Percentiles rank a stretch among this genome's conserved stretches.
These are phyloP conservation scores for Polyodon spathula DNA, from an alignment of 2,113 vertebrate genomes.

Conservation along the genomic window DNA sequence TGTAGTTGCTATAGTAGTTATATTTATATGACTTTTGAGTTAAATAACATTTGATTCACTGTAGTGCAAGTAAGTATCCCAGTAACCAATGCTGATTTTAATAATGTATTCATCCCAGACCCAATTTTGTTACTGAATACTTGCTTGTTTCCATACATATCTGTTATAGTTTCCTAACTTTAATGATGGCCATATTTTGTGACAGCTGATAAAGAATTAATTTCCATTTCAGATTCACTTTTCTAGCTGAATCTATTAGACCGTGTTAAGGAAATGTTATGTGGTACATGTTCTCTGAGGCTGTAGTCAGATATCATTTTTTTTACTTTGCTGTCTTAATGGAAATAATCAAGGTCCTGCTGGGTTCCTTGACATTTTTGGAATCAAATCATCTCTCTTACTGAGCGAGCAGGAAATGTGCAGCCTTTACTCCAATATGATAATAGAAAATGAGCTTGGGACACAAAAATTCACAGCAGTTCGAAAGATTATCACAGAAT, in stretches of 20 bases:
- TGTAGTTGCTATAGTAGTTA: no score
- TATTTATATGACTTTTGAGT: no score
- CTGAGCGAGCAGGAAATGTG: slow-evolving; percentile 32
- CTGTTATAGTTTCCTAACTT: slow-evolving; percentile 31
- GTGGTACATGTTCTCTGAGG: slow-evolving; percentile 36
- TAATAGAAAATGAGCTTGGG: slow-evolving; percentile 12
- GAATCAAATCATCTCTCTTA: slow-evolving; percentile 38
- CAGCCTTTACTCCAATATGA: slow-evolving; percentile 28
- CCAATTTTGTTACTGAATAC: slow-evolving; percentile 4
- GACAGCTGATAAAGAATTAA: slow-evolving; percentile 43
- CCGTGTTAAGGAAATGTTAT: slow-evolving; percentile 38
- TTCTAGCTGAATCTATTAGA: slow-evolving; percentile 34
- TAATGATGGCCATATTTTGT: slow-evolving; percentile 35
- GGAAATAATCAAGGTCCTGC: slow-evolving; percentile 31
- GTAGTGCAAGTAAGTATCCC: no score
- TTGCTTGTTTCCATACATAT: slow-evolving; percentile 15
- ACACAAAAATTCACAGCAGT: neutral
- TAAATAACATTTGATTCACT: no score
- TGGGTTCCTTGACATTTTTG: slow-evolving; percentile 32
- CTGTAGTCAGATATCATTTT: slow-evolving; percentile 32
- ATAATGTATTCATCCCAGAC: neutral
- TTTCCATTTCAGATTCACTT: slow-evolving; percentile 40
- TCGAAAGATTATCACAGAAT: slow-evolving; percentile 10
- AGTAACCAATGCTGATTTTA: no score
- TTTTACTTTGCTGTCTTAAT: slow-evolving; percentile 35